phyloP scores from a whole-genome alignment of 1,140 invertebrate species.

The Zaprionus vittiger region DNA sequence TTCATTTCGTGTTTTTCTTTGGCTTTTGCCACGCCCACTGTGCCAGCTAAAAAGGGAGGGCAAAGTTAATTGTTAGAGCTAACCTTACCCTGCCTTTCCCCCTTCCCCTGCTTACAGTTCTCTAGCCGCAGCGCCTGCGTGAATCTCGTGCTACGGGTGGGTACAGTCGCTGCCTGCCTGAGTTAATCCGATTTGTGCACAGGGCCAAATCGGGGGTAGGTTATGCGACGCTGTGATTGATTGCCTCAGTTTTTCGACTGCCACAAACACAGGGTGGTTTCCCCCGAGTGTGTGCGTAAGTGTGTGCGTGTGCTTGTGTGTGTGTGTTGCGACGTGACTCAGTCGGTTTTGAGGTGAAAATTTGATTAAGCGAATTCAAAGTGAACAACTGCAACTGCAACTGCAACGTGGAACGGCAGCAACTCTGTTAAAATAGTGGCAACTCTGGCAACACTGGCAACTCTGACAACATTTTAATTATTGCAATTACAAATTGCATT shows the following conservation, averaged over 20 bases:
- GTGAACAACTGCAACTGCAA: not conserved
- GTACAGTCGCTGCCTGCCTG: conserved; percentile 23
- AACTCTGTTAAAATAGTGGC: not conserved
- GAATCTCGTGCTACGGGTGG: conserved; percentile 37
- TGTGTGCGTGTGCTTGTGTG: not conserved
- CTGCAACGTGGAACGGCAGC: not conserved
- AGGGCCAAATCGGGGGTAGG: conserved; percentile 59
- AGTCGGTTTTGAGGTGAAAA: conserved; percentile 65
- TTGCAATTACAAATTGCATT: conserved; percentile 80
- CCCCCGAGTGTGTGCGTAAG: not conserved
- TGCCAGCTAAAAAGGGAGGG: conserved; percentile 40
- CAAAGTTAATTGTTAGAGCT: conserved; percentile 72
- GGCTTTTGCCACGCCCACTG: conserved; percentile 42
- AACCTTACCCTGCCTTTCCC: conserved; percentile 28
- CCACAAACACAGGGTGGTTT: not conserved
- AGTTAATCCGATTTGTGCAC: conserved; percentile 80
- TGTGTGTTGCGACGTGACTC: conserved; percentile 36
- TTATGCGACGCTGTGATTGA: conserved; percentile 79
- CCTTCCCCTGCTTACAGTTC: not conserved
- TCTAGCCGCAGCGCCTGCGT: conserved; percentile 60
- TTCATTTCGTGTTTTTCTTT: conserved; percentile 35
- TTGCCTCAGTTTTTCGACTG: conserved; percentile 44
- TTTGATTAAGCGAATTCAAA: conserved; percentile 63
- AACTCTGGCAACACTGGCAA: too few relatives aligned
- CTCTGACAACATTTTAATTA: conserved; percentile 73